Percentiles rank a stretch among this genome's conserved stretches.
Evolutionary conservation across 2,113 vertebrate species (phyloP).

Genomic region (Melanostigma gelatinosum): DNA sequence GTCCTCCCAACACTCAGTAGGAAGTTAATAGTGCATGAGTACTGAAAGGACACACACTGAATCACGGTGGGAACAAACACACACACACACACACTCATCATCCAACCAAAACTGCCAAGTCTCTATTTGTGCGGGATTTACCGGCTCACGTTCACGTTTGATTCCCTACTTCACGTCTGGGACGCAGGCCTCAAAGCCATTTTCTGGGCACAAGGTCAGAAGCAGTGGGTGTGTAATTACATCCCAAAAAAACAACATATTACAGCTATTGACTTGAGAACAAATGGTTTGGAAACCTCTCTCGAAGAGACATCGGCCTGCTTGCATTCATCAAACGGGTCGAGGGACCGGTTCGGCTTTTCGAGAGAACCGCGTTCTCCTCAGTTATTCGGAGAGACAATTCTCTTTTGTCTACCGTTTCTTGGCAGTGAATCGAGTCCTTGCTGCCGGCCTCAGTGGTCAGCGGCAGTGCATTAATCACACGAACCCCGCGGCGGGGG

Average conservation of each 20-base stretch:
- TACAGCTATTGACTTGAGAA: conserved; percentile 45
- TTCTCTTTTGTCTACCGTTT: conserved; percentile 74
- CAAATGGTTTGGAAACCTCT: conserved; percentile 60
- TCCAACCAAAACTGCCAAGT: conserved; percentile 23
- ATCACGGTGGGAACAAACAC: conserved; percentile 16
- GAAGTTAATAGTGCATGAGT: conserved; percentile 43
- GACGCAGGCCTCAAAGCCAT: conserved; percentile 55
- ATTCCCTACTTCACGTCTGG: conserved; percentile 49
- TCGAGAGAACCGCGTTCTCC: conserved; percentile 36
- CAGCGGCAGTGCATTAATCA: conserved; percentile 77
- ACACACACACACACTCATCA: conserved; percentile 20
- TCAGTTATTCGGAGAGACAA: conserved; percentile 61
- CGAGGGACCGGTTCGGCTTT: conserved; percentile 33
- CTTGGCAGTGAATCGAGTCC: conserved; percentile 71
- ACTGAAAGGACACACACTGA: conserved; percentile 29
- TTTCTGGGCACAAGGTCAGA: conserved; percentile 64
- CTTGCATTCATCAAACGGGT: conserved; percentile 47
- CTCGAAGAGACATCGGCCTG: conserved; percentile 38
- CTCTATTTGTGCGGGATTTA: conserved; percentile 49
- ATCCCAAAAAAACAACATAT: conserved; percentile 56
- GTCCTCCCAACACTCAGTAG: conserved; percentile 34
- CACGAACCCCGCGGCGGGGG: conserved; percentile 58
- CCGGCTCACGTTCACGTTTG: conserved; percentile 60
- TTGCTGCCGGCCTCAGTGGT: conserved; percentile 62
- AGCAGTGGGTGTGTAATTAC: conserved; percentile 68